phyloP scores from a whole-genome alignment of 2,113 vertebrate species.

The Lampris megalopsis region DNA sequence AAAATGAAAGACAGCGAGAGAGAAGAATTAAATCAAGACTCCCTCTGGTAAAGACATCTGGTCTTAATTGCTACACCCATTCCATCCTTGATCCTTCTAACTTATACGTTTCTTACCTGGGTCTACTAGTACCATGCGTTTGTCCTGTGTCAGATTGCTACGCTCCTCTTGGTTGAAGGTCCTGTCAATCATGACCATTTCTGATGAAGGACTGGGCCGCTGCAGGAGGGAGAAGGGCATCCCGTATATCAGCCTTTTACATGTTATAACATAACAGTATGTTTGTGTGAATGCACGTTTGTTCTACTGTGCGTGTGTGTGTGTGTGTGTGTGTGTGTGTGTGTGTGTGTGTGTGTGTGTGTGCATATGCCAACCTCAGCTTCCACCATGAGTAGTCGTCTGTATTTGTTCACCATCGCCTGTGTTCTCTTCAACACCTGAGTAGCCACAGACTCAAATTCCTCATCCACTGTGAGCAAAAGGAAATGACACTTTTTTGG shows the following conservation, averaged over 20 bases:
- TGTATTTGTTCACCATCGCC: conserved; percentile 97
- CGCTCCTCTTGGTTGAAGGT: conserved; percentile 99
- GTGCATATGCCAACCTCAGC: conserved; percentile 86
- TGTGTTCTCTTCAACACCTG: conserved; percentile 94
- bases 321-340: background rate
- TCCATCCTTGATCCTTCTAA: background rate
- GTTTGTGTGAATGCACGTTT: background rate
- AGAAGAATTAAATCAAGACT: background rate
- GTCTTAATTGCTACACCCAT: background rate
- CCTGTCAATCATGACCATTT: conserved; percentile 98
- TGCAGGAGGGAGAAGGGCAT: conserved; percentile 45
- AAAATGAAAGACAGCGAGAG: background rate
- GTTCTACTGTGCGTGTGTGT: background rate
- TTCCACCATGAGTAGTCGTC: conserved; percentile 94
- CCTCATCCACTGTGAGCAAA: conserved; percentile 87
- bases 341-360: background rate
- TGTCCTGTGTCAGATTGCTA: conserved; percentile 91
- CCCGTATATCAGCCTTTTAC: background rate
- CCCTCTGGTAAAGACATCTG: too few relatives aligned
- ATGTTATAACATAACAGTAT: background rate
- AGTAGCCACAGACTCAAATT: conserved; percentile 92
- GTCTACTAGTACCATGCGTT: conserved; percentile 92
- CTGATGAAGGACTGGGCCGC: conserved; percentile 94
- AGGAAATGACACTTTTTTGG: background rate
- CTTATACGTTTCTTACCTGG: conserved; percentile 84